Evolutionary conservation across 2,888 invertebrate genomes (phyloP), one percentile per base, ranked within the genome.

Genomic region (Oscheius sp.): DNA sequence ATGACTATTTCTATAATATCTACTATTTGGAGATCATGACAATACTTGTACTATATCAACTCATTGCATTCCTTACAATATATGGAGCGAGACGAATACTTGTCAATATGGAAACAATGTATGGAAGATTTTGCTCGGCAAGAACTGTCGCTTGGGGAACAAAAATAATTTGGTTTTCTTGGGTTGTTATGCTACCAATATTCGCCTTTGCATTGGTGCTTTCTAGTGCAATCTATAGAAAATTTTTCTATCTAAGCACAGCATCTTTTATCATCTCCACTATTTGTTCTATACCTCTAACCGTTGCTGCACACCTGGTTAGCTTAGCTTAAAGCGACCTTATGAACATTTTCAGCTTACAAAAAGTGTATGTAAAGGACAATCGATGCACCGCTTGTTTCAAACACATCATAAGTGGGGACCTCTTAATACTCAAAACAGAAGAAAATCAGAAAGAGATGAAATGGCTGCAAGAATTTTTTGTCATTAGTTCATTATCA

Each of bases 391-490:
- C n/a, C 41, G 32, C 6, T 22, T 66, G 28, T 44, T 66, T 47
- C 56, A 56, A 22, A 38, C 56, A 14, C 66, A 66, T 36, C 44
- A 14, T 24, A 66, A 66, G 33, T 66, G 66, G 66, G 56, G 66
- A 17, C 45, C 66, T n/a, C 24, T 66, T 17, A 66, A 66, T 56
- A 57, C 57, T 26, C 56, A 66, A 8, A 56, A 66, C 32, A 22
- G 44, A 28, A 22, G 57, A 41, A 45, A 14, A 32, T 56, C 66
- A 8, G 44, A n/a, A 9, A 26, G 38, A 1, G 56, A 66, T 22
- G 66, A 66, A 26, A 54, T 44, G 47, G 66, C 66, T 22, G 56
- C 56, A 17, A 38, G 66, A 22, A 66, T 66, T 8, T 36, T 41
- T 57, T n/a, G n/a, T n/a, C n/a, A n/a, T n/a, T n/a, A n/a, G n/a